Conservation (phyloP, 2,113 vertebrate species). For the Sigmodon hispidus region DNA sequence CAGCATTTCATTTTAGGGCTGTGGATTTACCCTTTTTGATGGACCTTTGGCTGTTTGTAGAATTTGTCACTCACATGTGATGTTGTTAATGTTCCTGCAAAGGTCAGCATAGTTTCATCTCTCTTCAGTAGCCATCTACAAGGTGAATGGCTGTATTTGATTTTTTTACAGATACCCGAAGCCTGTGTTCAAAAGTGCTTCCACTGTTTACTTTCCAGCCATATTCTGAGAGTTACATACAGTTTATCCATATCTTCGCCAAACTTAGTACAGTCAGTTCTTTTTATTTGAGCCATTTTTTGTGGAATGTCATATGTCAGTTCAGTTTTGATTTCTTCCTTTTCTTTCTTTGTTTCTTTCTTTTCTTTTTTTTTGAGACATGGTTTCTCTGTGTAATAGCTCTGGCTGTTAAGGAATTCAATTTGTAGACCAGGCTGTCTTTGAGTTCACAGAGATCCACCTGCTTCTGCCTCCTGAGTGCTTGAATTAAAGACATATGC, state of each 20-base stretch:
- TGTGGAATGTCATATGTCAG: neutral
- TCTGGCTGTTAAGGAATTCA: neutral
- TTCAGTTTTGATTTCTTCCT: neutral
- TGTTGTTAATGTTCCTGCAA: neutral
- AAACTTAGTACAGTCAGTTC: neutral
- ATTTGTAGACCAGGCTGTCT: neutral
- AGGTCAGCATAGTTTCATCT: neutral
- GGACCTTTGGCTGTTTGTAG: neutral
- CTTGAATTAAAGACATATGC: neutral
- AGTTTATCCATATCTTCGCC: neutral
- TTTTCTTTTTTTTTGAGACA: neutral
- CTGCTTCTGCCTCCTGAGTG: neutral
- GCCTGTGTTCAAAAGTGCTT: neutral
- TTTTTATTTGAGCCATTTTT: conserved; percentile 31
- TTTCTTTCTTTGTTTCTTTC: neutral
- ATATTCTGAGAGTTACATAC: neutral
- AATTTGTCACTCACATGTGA: neutral
- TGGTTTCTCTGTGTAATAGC: neutral
- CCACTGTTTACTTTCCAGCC: neutral
- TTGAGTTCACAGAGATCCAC: neutral
- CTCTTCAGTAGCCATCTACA: neutral
- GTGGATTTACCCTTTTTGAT: neutral
- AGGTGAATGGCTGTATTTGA: neutral
- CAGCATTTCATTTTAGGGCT: neutral
- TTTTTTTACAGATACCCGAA: neutral